Evolutionary conservation across 2,113 vertebrate species (phyloP), one percentile per base, ranked within the genome.

Genomic region (Austrofundulus limnaeus): DNA sequence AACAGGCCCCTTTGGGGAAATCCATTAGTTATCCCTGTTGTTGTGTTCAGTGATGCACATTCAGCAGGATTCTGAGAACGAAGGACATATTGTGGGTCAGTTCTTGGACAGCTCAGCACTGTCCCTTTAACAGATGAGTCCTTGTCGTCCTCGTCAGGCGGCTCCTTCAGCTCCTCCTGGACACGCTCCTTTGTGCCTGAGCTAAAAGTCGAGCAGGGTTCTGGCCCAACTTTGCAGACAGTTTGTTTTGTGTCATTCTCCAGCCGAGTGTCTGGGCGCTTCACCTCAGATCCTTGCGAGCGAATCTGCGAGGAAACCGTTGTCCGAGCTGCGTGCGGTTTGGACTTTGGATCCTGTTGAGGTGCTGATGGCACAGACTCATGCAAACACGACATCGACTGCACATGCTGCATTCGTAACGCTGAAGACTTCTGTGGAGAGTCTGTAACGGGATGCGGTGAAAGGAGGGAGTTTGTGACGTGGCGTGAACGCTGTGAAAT

Each of bases 21-120:
- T 62, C 95, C 94, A 11, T 94, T 95, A 85, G 88, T 87, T 66
- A 95, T 85, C 39, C 93, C 87, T 10, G 92, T 75, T 72, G 91
- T 91, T 41, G 91, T 71, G 60, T 91, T 94, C 62, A 90, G 71
- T 13, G 84, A 85, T 7, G 87, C 71, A 66, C 86, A 90, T 72
- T 93, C 92, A 67, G 68, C 87, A 23, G 83, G 88, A 88, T 89
- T 95, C 88, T 85, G 87, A 47, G 89, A 67, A 87, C 0, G 85
- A 74, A 87, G 82, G 83, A 90, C 63, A 90, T 53, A 93, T 50
- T 73, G 80, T 67, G 70, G 16, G 75, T 91, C 81, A 92, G 77
- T 85, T 64, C 46, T 83, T 57, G 45, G 72, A 69, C 64, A 72
- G 66, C 74, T 66, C 72, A 37, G 43, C 57, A 58, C 73, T 19